phyloP scores from a whole-genome alignment of 2,797 vertebrate genomes.

The Tolypeutes matacus region DNA sequence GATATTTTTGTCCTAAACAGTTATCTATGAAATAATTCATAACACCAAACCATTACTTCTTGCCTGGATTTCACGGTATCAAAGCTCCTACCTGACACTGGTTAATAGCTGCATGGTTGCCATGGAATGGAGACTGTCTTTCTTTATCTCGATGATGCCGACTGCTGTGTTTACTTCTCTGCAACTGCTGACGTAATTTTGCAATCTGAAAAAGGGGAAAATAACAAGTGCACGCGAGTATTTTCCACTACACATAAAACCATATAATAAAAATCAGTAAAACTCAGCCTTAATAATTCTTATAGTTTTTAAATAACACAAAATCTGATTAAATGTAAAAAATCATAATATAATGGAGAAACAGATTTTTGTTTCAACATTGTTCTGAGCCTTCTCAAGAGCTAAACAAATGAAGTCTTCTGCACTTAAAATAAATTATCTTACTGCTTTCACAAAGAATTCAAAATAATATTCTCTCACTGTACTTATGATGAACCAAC shows the following conservation, averaged over 20 bases:
- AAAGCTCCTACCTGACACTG: conserved; percentile 94
- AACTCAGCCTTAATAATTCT: conserved; percentile 41
- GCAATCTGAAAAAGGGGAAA: conserved; percentile 92
- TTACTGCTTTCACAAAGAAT: conserved; percentile 50
- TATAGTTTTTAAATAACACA: conserved; percentile 39
- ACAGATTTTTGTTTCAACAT: conserved; percentile 22
- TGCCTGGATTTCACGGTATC: neutral
- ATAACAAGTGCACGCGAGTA: neutral
- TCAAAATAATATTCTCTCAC: neutral
- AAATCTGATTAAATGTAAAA: conserved; percentile 35
- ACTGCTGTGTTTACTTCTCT: conserved; percentile 99
- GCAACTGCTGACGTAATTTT: conserved; percentile 97
- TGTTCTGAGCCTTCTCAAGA: conserved; percentile 29
- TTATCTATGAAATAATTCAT: conserved; percentile 33
- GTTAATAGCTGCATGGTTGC: conserved; percentile 97
- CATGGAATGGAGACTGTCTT: conserved; percentile 98
- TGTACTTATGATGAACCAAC: neutral
- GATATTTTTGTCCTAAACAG: conserved; percentile 21
- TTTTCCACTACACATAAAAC: conserved; percentile 61
- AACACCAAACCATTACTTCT: neutral
- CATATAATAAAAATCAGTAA: conserved; percentile 46
- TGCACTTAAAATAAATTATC: conserved; percentile 53
- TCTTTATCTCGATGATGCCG: conserved; percentile 98
- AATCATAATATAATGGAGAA: conserved; percentile 9
- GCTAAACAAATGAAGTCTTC: conserved; percentile 49